phyloP scores from a whole-genome alignment of 2,797 vertebrate genomes.

The Oryzias sinensis region DNA sequence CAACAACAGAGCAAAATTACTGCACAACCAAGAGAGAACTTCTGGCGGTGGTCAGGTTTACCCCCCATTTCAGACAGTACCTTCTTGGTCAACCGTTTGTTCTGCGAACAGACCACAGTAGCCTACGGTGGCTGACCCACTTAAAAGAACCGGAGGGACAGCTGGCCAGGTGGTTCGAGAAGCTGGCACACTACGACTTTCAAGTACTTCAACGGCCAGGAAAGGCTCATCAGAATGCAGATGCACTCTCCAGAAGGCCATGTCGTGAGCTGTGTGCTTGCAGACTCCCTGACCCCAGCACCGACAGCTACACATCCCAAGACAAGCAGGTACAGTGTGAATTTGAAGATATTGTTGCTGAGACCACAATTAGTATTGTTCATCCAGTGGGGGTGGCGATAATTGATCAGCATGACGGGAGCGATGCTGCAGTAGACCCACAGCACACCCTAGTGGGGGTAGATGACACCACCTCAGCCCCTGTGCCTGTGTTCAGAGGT shows the following conservation, averaged over 20 bases:
- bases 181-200: constrained; percentile 15
- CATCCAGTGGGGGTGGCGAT: no score
- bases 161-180: constrained; percentile 8
- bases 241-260: not conserved
- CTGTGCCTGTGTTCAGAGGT: constrained; percentile 5
- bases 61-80: constrained; percentile 30
- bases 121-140: not conserved
- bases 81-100: constrained; percentile 17
- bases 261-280: not conserved
- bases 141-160: constrained; percentile 6
- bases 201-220: not conserved
- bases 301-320: no score
- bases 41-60: constrained; percentile 31
- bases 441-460: constrained; percentile 1
- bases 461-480: not conserved
- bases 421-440: not conserved
- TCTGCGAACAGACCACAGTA: constrained; percentile 7
- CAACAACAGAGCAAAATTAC: constrained; percentile 26
- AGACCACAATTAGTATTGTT: no score
- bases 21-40: constrained; percentile 30
- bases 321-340: no score
- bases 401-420: no score
- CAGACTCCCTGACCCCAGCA: not conserved
- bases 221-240: not conserved
- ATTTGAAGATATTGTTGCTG: no score